A percentile compares a stretch with the other conserved stretches of the same genome.
Evolutionary conservation across 2,888 invertebrate species (phyloP).

Genomic region (Shargacucullia verbasci): DNA sequence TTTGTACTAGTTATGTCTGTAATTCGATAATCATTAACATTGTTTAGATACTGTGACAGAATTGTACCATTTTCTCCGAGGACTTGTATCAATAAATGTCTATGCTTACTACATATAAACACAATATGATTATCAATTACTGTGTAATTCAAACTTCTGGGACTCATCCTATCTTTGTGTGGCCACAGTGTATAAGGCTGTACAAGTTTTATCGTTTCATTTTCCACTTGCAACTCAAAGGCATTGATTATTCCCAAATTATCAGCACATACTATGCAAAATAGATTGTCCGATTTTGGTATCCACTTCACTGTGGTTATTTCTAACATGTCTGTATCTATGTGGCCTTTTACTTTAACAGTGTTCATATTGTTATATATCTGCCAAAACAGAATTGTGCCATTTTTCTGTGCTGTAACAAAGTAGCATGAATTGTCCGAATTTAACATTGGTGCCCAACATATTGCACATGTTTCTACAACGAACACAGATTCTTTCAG

Average conservation of each 20-base stretch:
- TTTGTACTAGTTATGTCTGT: constrained; percentile 62
- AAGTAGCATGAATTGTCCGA: constrained; percentile 69
- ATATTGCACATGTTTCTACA: constrained; percentile 70
- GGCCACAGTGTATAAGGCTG: constrained; percentile 67
- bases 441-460: constrained; percentile 70
- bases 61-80: constrained; percentile 66
- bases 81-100: constrained; percentile 73
- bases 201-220: constrained; percentile 52
- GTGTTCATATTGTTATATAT: constrained; percentile 50
- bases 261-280: constrained; percentile 69
- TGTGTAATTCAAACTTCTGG: constrained; percentile 61
- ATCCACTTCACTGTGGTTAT: constrained; percentile 72
- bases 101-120: constrained; percentile 75
- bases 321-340: constrained; percentile 62
- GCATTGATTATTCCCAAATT: constrained; percentile 68
- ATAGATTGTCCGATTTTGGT: constrained; percentile 50
- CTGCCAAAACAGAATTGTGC: constrained; percentile 72
- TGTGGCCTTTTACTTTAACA: constrained; percentile 55
- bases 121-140: constrained; percentile 62
- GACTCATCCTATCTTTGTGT: constrained; percentile 75
- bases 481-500: constrained; percentile 66
- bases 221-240: constrained; percentile 61
- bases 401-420: constrained; percentile 78
- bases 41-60: constrained; percentile 66
- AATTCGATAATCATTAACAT: constrained; percentile 78